Base-by-base conservation (phyloP, 2,797 vertebrate species). In the Aldrovandia affinis region DNA sequence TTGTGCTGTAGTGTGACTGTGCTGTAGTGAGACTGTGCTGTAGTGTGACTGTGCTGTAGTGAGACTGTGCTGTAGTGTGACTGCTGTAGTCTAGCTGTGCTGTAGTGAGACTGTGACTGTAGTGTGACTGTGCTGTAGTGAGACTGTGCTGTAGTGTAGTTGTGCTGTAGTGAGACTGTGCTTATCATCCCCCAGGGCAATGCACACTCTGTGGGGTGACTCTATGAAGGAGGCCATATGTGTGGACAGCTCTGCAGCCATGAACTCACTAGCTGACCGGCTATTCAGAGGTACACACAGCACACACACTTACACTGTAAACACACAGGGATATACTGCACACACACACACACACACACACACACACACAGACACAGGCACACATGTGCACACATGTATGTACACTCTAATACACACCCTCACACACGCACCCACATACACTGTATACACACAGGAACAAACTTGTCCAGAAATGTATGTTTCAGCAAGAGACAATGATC, bases 191-290 rank as follows among this genome's bases (percentile, higher is more conserved):
- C 6, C 6, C 90, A 98, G 97, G 97, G 97, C 96, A 10, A 95
- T 96, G 7, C 95, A 96, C 65, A 89, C 88, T 0, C 91, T 86
- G 83, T 98, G 97, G 97, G 93, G 95, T 0, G 91, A 95, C 81
- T 95, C 93, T 42, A 83, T 98, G 70, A 95, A 90, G 78, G 97
- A 98, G 91, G 96, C 96, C 88, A 73, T 98, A 63, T 97, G 97
- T 90, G 96, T 98, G 59, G 97, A 98, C 91, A 93, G 92, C 81
- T 97, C 97, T 0, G 90, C 92, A 28, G 87, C 95, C 1, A 98
- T 98, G 97, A 95, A 97, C 92, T 81, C 81, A 55, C 90, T 97
- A 79, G 96, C 96, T n/a, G 96, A 97, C 73, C 93, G 89, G 81
- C 93, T 98, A 68, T 93, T 98, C 50, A 96, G 91, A 93, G 97